A percentile compares a stretch with the other conserved stretches of the same genome.
Evolutionary conservation across 2,888 invertebrate species (phyloP).

Genomic region (Caenorhabditis panamensis): DNA sequence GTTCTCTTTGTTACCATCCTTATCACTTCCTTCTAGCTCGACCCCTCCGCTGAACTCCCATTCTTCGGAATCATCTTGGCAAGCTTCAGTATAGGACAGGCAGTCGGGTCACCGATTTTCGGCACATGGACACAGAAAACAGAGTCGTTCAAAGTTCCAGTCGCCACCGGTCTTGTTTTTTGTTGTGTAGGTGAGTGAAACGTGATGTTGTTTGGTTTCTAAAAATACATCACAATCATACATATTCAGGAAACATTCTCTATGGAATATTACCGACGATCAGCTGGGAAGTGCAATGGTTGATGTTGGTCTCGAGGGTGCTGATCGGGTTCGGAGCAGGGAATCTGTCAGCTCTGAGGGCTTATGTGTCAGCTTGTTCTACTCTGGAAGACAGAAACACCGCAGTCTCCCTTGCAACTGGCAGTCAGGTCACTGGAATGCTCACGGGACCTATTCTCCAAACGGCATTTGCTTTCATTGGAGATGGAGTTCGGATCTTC

Average conservation of each 20-base stretch:
- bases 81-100: constrained; percentile 67
- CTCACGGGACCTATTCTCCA: constrained; percentile 55
- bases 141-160: constrained; percentile 57
- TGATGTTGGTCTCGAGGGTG: constrained; percentile 64
- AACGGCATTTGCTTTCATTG: constrained; percentile 50
- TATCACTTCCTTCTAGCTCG: constrained; percentile 44
- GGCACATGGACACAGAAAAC: constrained; percentile 65
- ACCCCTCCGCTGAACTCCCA: constrained; percentile 62
- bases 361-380: constrained; percentile 59
- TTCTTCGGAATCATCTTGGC: constrained; percentile 69
- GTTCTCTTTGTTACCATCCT: not conserved
- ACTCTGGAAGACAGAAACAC: constrained; percentile 57
- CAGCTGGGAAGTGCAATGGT: constrained; percentile 49
- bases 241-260: no score
- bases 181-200: constrained; percentile 15
- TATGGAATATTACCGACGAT: constrained; percentile 60
- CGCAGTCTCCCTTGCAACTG: constrained; percentile 61
- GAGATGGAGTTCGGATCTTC: constrained; percentile 40
- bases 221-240: no score
- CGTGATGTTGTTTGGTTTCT: no score
- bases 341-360: constrained; percentile 59
- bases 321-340: constrained; percentile 63
- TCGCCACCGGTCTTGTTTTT: constrained; percentile 42
- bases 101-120: constrained; percentile 63
- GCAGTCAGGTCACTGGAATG: constrained; percentile 62